Conservation (phyloP, 2,113 vertebrate genomes). For the Anoura caudifer region DNA sequence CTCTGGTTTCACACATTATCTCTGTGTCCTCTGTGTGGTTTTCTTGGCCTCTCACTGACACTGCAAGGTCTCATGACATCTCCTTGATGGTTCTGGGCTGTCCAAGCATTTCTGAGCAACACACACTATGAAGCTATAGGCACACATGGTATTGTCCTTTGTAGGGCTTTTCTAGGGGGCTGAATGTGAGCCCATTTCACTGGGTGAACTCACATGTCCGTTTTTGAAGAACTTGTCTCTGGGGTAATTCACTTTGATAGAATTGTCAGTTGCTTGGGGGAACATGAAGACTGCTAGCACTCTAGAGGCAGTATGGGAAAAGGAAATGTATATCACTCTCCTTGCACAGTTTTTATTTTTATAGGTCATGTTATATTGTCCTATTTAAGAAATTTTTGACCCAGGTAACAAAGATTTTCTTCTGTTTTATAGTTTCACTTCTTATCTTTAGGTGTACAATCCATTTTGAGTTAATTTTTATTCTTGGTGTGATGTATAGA, state of each 20-base stretch:
- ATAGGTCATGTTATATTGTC: background rate
- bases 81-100: background rate
- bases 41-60: background rate
- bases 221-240: background rate
- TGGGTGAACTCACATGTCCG: background rate
- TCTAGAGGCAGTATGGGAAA: background rate
- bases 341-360: background rate
- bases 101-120: background rate
- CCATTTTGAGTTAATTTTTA: background rate
- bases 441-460: background rate
- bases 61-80: background rate
- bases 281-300: background rate
- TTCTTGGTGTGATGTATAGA: background rate
- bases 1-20: background rate
- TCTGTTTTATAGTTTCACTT: background rate
- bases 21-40: background rate
- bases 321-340: background rate
- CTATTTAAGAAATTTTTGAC: conserved; percentile 1
- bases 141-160: background rate
- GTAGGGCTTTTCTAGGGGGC: background rate
- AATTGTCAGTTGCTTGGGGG: background rate
- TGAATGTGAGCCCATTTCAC: background rate
- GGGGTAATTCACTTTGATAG: background rate
- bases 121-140: background rate
- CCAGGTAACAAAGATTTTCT: background rate